These are phyloP conservation scores for Oxycera nigricornis DNA, from an alignment of 2,888 invertebrate species.

Conservation along the genomic window DNA sequence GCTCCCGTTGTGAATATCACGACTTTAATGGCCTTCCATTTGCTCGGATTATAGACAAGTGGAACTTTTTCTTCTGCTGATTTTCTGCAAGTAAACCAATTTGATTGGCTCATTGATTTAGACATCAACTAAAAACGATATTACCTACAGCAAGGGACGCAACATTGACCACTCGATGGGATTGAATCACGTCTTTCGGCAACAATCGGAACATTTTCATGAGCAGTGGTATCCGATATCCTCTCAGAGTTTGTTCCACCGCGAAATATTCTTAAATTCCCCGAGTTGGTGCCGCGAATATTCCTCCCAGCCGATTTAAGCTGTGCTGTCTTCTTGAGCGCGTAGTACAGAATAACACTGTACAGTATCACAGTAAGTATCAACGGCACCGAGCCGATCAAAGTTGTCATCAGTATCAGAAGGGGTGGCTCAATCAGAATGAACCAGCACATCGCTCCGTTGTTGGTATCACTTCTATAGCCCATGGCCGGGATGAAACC, in stretches of 20 bases:
- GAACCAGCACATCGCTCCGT: conserved; percentile 67
- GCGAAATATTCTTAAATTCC: conserved; percentile 52
- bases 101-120: conserved; percentile 41
- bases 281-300: conserved; percentile 58
- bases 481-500: conserved; percentile 70
- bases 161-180: neutral
- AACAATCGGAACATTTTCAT: conserved; percentile 27
- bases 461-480: conserved; percentile 65
- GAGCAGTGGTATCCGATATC: neutral
- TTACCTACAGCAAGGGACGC: neutral
- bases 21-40: conserved; percentile 70
- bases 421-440: conserved; percentile 66
- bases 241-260: conserved; percentile 47
- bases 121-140: neutral
- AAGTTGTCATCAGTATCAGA: conserved; percentile 66
- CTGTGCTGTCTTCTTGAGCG: conserved; percentile 66
- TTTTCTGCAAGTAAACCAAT: neutral
- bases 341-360: conserved; percentile 66
- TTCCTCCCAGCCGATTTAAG: conserved; percentile 60
- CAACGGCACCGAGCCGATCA: conserved; percentile 66
- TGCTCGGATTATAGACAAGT: conserved; percentile 62
- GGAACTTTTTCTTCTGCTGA: conserved; percentile 36
- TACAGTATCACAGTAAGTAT: conserved; percentile 64
- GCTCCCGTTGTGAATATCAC: conserved; percentile 69
- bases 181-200: conserved; percentile 5